Base-by-base conservation (phyloP, 1,140 invertebrate genomes). In the Drosophila sproati region DNA sequence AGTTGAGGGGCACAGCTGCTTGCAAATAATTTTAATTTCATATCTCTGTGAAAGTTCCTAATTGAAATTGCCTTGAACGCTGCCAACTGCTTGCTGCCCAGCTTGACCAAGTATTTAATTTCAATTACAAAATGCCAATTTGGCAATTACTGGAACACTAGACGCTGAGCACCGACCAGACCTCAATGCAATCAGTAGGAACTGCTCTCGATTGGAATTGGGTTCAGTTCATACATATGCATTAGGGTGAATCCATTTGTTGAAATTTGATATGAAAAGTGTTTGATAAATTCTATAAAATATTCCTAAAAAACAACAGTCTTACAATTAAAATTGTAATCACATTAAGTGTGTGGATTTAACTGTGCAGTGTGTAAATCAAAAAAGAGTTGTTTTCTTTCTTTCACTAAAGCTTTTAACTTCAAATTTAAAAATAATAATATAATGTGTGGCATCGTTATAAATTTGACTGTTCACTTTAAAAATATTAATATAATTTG, bases 1-100 rank as follows among this genome's bases (percentile, higher is more conserved):
- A 45, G 51, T 63, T 45, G 57, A 48, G 48, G 54, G 54, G 66
- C 80, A 55, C 83, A 87, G 83, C 83, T 87, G 83, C 74, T 62
- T 80, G 80, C 73, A 72, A 89, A 83, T 89, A 73, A 87, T 87
- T 87, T 87, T 78, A 87, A 87, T 87, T 87, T 88, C 67, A 87
- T 88, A 89, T 88, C 73, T 80, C 34, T 77, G 66, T 37, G 52
- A 83, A 87, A 83, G 77, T 88, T 87, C 59, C 77, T 87, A 88
- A 87, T 87, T 87, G 83, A 78, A 87, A 83, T 78, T 64, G 66
- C 70, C 64, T 55, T 76, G 51, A 29, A 54, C 50, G 56, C 45
- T 48, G 34, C 63, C 31, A 48, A 56, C 52, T 47, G 29, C 43
- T 48, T 34, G 29, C 31, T 32, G 31, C 12, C 35, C 41, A 34